Conservation (phyloP, 2,888 invertebrate genomes). For the Clistopyga incitator region DNA sequence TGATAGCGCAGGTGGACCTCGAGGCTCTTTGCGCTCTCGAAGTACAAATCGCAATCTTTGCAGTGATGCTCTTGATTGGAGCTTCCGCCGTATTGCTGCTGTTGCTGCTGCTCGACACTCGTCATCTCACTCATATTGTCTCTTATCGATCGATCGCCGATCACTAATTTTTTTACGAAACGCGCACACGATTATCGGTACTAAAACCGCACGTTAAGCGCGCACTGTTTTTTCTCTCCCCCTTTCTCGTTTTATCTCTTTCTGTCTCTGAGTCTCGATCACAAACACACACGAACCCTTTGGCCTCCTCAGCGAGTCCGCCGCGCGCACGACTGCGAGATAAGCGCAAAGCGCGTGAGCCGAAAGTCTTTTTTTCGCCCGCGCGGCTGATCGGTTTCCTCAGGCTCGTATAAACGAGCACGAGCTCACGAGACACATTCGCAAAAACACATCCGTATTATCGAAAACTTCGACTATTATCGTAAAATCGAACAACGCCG, state of each 20-base stretch:
- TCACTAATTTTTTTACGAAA: background rate
- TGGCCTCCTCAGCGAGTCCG: conserved; percentile 17
- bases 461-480: conserved; percentile 4
- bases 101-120: conserved; percentile 83
- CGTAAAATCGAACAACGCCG: conserved; percentile 2
- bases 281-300: conserved; percentile 62
- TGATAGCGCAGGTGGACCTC: conserved; percentile 93
- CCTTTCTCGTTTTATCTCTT: too few relatives aligned
- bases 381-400: background rate
- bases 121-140: conserved; percentile 82
- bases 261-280: conserved; percentile 31
- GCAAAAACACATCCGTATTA: conserved; percentile 17
- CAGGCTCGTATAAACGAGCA: conserved; percentile 29
- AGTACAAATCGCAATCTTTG: conserved; percentile 90
- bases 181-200: conserved; percentile 13
- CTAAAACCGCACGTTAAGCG: conserved; percentile 8
- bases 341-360: conserved; percentile 13
- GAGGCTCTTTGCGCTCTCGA: conserved; percentile 91
- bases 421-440: conserved; percentile 31
- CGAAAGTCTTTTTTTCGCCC: background rate
- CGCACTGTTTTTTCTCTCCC: conserved; percentile 19
- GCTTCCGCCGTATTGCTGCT: conserved; percentile 70
- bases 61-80: conserved; percentile 88
- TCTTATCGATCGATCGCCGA: conserved; percentile 36
- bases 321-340: conserved; percentile 41